These are phyloP conservation scores for Patella pellucida DNA, from an alignment of 2,888 invertebrate genomes.

Conservation along the genomic window DNA sequence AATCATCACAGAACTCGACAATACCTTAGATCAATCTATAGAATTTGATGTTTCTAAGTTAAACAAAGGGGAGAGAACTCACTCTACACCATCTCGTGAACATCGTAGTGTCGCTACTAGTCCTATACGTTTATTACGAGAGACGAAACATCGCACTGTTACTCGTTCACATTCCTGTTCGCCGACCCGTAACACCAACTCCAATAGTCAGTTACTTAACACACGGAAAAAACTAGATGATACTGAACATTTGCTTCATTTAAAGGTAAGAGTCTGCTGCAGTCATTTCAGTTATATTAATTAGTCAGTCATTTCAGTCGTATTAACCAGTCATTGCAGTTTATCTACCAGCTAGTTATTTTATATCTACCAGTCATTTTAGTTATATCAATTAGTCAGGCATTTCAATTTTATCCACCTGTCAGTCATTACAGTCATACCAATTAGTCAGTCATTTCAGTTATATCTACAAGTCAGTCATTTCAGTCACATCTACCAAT, in stretches of 20 bases:
- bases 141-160: constrained; percentile 16
- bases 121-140: constrained; percentile 37
- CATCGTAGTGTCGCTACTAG: constrained; percentile 40
- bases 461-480: no score
- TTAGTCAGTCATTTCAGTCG: no score
- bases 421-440: no score
- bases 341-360: no score
- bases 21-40: constrained; percentile 40
- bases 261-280: constrained; percentile 45
- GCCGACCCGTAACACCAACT: constrained; percentile 31
- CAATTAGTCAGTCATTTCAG: no score
- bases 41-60: constrained; percentile 54
- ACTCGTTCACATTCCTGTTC: constrained; percentile 50
- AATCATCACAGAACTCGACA: constrained; percentile 26
- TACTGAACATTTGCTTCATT: constrained; percentile 48
- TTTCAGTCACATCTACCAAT: no score
- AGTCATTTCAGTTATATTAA: no score
- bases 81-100: constrained; percentile 54
- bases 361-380: no score
- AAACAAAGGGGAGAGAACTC: constrained; percentile 51
- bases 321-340: no score
- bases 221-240: constrained; percentile 53
- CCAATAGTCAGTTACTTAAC: constrained; percentile 38
- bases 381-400: no score
- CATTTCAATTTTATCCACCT: no score